phyloP scores from a whole-genome alignment of 1,140 invertebrate genomes.

The Zaprionus taronus region DNA sequence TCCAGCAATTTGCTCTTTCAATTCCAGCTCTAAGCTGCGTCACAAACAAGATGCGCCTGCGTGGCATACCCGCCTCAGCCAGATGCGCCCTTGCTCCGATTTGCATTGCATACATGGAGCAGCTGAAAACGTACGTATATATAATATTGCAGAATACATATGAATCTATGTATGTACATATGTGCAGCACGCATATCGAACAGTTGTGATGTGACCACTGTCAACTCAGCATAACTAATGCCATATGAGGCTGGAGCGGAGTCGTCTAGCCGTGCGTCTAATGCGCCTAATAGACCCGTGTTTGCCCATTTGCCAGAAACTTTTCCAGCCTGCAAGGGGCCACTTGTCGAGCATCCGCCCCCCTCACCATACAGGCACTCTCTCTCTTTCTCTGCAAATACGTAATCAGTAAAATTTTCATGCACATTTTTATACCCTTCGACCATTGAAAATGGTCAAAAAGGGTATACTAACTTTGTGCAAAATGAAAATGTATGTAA shows the following conservation, averaged over 20 bases:
- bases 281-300: slow-evolving; percentile 76
- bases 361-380: background rate
- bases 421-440: slow-evolving; percentile 77
- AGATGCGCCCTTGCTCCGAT: slow-evolving; percentile 10
- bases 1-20: background rate
- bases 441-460: too few relatives aligned
- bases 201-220: slow-evolving; percentile 53
- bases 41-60: background rate
- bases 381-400: slow-evolving; percentile 55
- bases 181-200: slow-evolving; percentile 41
- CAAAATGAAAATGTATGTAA: too few relatives aligned
- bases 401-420: slow-evolving; percentile 80
- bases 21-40: background rate
- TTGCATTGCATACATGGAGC: slow-evolving; percentile 58
- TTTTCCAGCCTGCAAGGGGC: slow-evolving; percentile 14
- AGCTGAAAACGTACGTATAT: slow-evolving; percentile 13
- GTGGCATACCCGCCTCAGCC: background rate
- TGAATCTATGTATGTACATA: background rate
- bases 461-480: too few relatives aligned
- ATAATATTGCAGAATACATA: background rate
- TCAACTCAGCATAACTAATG: slow-evolving; percentile 36
- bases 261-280: slow-evolving; percentile 63
- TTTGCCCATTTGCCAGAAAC: slow-evolving; percentile 54
- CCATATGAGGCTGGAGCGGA: background rate
- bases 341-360: slow-evolving; percentile 5